Evolutionary conservation across 2,888 invertebrate genomes (phyloP).

Genomic region (Uropetala carovei): DNA sequence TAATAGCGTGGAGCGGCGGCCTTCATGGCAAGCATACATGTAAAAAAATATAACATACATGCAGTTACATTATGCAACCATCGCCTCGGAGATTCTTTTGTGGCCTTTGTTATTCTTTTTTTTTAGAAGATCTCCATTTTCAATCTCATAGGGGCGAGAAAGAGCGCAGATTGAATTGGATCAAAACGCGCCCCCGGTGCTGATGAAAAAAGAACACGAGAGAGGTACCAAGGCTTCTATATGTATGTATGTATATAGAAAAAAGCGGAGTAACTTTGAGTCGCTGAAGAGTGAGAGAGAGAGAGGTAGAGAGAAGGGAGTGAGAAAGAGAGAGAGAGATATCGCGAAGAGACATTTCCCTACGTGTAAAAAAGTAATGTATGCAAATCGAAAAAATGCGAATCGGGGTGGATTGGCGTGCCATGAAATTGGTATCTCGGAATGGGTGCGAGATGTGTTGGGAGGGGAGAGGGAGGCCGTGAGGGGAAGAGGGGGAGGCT

Average conservation of each 20-base stretch:
- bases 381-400: slow-evolving; percentile 62
- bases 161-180: too few relatives aligned
- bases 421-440: slow-evolving; percentile 59
- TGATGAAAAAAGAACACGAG: too few relatives aligned
- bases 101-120: too few relatives aligned
- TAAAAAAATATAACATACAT: too few relatives aligned
- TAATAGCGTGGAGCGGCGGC: too few relatives aligned
- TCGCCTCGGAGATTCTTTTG: too few relatives aligned
- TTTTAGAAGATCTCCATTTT: too few relatives aligned
- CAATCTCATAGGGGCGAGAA: too few relatives aligned
- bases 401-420: slow-evolving; percentile 50
- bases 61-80: too few relatives aligned
- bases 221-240: too few relatives aligned
- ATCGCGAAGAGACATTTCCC: neutral
- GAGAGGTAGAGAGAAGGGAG: neutral
- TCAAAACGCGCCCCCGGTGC: too few relatives aligned
- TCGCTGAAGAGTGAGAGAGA: neutral
- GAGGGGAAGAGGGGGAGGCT: neutral
- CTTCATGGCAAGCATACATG: too few relatives aligned
- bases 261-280: neutral
- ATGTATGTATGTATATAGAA: neutral
- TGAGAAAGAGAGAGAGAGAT: neutral
- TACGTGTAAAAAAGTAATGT: slow-evolving; percentile 58
- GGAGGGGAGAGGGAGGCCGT: slow-evolving; percentile 24
- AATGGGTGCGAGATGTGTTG: slow-evolving; percentile 14